phyloP scores from a whole-genome alignment of 1,140 invertebrate species.

The Diachasmimorpha longicaudata region DNA sequence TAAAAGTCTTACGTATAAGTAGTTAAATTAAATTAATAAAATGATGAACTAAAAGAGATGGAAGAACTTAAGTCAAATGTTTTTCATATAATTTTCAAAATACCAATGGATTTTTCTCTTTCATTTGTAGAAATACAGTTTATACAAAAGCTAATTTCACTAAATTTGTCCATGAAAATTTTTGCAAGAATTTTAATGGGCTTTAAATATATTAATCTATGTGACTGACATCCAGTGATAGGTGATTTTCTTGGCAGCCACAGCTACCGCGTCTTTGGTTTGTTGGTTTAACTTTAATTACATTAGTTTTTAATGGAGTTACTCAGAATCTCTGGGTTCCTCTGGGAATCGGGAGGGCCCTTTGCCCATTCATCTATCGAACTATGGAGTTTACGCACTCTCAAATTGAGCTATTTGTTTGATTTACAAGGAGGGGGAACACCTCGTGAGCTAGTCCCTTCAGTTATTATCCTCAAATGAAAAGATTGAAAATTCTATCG shows the following conservation, averaged over 20 bases:
- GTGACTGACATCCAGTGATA: background rate
- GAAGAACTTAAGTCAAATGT: background rate
- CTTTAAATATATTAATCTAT: background rate
- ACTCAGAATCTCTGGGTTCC: background rate
- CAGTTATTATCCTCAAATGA: background rate
- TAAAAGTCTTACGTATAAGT: constrained; percentile 50
- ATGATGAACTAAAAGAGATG: constrained; percentile 19
- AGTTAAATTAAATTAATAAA: constrained; percentile 47
- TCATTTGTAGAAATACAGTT: constrained; percentile 8
- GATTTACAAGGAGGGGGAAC: background rate
- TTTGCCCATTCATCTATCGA: constrained; percentile 1
- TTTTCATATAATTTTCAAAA: background rate
- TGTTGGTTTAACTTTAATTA: constrained; percentile 14
- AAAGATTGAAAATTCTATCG: constrained; percentile 25
- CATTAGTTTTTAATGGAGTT: background rate
- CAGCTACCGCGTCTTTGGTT: constrained; percentile 55
- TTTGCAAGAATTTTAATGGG: background rate
- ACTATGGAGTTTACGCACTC: constrained; percentile 20
- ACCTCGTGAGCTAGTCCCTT: background rate
- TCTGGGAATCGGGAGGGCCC: background rate
- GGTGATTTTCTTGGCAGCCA: constrained; percentile 39
- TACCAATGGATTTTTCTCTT: background rate
- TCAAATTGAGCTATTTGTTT: background rate
- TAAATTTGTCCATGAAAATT: background rate
- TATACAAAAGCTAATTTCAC: background rate